These are phyloP conservation scores for Alentia gelatinosa DNA, from an alignment of 2,888 invertebrate species.

Conservation along the genomic window DNA sequence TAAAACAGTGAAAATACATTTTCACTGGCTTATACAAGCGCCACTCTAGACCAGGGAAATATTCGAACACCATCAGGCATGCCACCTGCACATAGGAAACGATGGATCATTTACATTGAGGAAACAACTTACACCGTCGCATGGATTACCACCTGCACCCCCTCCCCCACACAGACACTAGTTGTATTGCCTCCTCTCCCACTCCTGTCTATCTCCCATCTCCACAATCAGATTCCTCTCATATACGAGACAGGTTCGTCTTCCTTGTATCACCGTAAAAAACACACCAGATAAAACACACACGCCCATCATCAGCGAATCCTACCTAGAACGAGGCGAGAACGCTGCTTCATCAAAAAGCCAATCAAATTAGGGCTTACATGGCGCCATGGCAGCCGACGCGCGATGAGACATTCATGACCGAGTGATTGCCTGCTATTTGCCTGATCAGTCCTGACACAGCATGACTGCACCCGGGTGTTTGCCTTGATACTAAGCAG, in stretches of 20 bases:
- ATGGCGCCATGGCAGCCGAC: background rate
- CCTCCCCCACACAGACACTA: background rate
- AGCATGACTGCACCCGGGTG: background rate
- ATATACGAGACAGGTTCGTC: background rate
- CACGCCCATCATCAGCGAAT: background rate
- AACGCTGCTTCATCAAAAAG: background rate
- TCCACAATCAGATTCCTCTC: background rate
- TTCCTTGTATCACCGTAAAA: no score
- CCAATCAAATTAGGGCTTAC: slow-evolving; percentile 21
- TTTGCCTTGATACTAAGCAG: background rate
- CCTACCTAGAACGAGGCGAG: background rate
- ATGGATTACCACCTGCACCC: background rate
- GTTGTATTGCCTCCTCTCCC: background rate
- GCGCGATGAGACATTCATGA: background rate
- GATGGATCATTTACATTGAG: no score
- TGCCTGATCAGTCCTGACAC: background rate
- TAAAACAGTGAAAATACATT: no score
- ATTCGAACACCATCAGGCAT: no score
- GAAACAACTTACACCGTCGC: no score
- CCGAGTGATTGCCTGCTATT: background rate
- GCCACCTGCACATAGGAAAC: no score
- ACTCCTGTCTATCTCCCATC: background rate
- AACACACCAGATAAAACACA: no score
- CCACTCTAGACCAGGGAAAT: no score
- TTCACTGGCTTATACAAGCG: no score